These are phyloP conservation scores for Luscinia megarhynchos DNA, from an alignment of 2,797 vertebrate genomes.

Conservation along the genomic window DNA sequence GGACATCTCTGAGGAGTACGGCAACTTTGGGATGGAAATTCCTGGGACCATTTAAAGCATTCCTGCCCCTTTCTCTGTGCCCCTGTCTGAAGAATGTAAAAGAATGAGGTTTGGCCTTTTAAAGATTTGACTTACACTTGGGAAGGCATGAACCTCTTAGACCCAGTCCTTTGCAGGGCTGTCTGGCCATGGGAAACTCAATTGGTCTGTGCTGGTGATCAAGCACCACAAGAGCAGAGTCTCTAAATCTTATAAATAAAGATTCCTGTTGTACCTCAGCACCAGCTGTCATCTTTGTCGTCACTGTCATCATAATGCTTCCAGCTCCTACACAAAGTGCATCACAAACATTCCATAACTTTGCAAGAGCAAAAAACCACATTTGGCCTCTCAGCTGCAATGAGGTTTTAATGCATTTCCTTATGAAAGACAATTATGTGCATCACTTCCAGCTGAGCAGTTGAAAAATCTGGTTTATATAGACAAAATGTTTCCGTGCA, in stretches of 20 bases:
- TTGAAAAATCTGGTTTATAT: conserved; percentile 18
- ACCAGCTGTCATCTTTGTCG: background rate
- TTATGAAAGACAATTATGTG: conserved; percentile 8
- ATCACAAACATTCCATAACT: background rate
- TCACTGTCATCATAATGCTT: background rate
- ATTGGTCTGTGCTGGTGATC: background rate
- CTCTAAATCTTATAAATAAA: background rate
- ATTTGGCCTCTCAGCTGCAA: background rate
- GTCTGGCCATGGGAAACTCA: background rate
- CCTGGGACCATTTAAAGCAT: background rate
- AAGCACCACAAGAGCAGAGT: background rate
- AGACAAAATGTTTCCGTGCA: background rate
- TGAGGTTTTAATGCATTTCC: conserved; percentile 14
- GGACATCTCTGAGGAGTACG: background rate
- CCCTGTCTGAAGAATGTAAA: background rate
- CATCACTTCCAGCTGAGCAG: conserved; percentile 14
- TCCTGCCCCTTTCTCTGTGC: background rate
- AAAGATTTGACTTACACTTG: background rate
- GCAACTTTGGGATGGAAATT: background rate
- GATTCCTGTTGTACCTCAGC: background rate
- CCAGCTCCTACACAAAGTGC: background rate
- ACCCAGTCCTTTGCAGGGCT: background rate
- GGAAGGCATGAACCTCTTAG: background rate
- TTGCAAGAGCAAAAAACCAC: background rate
- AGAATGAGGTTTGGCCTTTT: background rate